These are phyloP conservation scores for Anadara kagoshimensis DNA, from an alignment of 1,140 invertebrate species.

Conservation along the genomic window DNA sequence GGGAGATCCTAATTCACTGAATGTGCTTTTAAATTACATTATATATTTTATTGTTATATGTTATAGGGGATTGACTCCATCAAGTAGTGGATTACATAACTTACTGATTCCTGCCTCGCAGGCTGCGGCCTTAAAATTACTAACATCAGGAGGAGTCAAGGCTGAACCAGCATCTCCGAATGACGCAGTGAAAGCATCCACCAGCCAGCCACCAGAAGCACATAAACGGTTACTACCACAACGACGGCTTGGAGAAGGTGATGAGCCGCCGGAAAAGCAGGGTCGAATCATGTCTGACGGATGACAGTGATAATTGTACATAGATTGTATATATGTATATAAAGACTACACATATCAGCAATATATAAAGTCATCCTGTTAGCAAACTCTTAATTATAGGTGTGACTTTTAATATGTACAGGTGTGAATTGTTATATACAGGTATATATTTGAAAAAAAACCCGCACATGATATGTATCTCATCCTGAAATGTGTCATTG, in stretches of 20 bases:
- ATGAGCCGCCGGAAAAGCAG: constrained; percentile 48
- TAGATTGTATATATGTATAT: constrained; percentile 14
- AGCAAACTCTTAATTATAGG: too few species aligned
- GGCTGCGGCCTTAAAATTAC: constrained; percentile 14
- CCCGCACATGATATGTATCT: too few species aligned
- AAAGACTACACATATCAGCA: not conserved
- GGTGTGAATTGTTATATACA: too few species aligned
- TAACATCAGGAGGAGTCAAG: constrained; percentile 38
- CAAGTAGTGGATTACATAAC: constrained; percentile 31
- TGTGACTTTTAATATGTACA: too few species aligned
- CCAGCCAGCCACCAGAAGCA: constrained; percentile 12
- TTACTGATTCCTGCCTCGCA: constrained; percentile 24
- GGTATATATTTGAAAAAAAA: too few species aligned
- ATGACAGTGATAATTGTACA: constrained; percentile 26
- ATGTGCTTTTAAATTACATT: too few species aligned
- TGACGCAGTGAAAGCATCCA: constrained; percentile 19
- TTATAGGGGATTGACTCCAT: constrained; percentile 22
- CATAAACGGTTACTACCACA: too few species aligned
- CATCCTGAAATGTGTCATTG: too few species aligned
- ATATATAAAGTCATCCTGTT: too few species aligned
- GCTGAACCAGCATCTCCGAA: constrained; percentile 46
- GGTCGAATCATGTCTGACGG: constrained; percentile 32
- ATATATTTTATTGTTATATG: too few species aligned
- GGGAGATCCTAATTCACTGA: too few species aligned
- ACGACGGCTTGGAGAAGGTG: constrained; percentile 22